Percentiles rank a stretch among this genome's conserved stretches.
Conservation (phyloP, 2,113 vertebrate genomes). For the Plestiodon gilberti region DNA sequence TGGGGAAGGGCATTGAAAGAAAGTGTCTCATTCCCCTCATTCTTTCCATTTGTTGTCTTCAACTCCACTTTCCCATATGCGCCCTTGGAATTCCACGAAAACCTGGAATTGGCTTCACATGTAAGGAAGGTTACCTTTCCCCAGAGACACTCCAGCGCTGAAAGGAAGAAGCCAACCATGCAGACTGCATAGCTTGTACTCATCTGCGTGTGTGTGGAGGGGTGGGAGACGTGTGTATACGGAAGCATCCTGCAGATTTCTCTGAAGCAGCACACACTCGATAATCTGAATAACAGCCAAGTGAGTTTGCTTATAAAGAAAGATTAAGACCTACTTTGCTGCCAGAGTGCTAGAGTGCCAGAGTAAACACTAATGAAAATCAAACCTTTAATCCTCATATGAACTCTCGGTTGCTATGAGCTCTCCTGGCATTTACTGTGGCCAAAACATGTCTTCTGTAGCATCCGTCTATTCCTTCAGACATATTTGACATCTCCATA, state of each 20-base stretch:
- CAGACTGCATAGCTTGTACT: neutral
- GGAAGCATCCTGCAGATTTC: neutral
- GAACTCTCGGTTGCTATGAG: neutral
- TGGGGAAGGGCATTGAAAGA: neutral
- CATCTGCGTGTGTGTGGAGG: too few relatives aligned
- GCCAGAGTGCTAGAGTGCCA: constrained; percentile 12
- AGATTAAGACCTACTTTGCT: neutral
- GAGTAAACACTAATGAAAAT: constrained; percentile 9
- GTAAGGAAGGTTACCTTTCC: neutral
- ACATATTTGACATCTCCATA: constrained; percentile 26
- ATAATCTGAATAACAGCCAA: neutral
- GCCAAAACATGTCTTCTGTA: neutral
- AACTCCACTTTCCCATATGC: neutral
- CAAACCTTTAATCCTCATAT: constrained; percentile 15
- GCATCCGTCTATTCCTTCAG: constrained; percentile 5
- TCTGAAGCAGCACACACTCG: neutral
- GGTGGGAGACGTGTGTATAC: neutral
- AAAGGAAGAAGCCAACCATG: neutral
- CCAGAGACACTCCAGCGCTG: neutral
- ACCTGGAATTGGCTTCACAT: neutral
- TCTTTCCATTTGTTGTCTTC: neutral
- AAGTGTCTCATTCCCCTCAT: neutral
- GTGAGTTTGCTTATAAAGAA: neutral
- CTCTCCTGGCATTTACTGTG: neutral
- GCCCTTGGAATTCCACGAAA: neutral